Base-by-base conservation (phyloP, 2,797 vertebrate genomes). In the Sternotherus odoratus region DNA sequence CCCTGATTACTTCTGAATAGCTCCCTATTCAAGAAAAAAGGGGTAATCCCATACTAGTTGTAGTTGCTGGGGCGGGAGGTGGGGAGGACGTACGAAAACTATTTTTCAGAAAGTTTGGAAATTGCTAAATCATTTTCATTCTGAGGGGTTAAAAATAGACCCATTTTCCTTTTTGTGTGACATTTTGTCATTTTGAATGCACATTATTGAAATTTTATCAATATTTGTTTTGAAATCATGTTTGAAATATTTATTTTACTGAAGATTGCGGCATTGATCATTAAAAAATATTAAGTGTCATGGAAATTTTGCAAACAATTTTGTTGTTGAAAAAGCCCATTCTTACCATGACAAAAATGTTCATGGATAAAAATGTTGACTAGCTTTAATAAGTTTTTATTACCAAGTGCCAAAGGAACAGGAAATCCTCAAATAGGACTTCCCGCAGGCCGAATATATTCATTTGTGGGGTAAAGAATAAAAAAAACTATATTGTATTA, bases 141-240 rank as follows among this genome's bases (percentile, higher is more conserved):
- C 79, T 50, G 0, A 79, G 79, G 84, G 54, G 23, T 12, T 78
- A 48, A 75, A 60, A 56, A 82, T 54, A 77, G 9, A 75, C 48
- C 19, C 2, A 51, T 1, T 1, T 87, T 2, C 1, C 0, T 78
- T 91, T 75, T 43, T 69, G 10, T 11, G 9, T 69, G 11, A n/a
- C 23, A 69, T 39, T 23, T 69, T 3, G 11, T 11, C 8, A n/a
- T 69, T 69, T 39, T 69, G 21, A 69, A 39, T 66, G 5, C n/a
- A 69, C 21, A 69, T 69, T 69, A 60, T 33, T 33, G 30, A 69
- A 24, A 23, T 39, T 21, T 23, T 69, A 3, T 43, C 15, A 82
- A 88, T 24, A 78, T n/a, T 75, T 80, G 2, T n/a, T 80, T 72
- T 86, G 75, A 82, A 93, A 60, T 51, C 0, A 1, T 48, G 26